A percentile compares a stretch with the other conserved stretches of the same genome.
Evolutionary conservation across 2,888 invertebrate species (phyloP).

Genomic region (Tortricodes alternella): DNA sequence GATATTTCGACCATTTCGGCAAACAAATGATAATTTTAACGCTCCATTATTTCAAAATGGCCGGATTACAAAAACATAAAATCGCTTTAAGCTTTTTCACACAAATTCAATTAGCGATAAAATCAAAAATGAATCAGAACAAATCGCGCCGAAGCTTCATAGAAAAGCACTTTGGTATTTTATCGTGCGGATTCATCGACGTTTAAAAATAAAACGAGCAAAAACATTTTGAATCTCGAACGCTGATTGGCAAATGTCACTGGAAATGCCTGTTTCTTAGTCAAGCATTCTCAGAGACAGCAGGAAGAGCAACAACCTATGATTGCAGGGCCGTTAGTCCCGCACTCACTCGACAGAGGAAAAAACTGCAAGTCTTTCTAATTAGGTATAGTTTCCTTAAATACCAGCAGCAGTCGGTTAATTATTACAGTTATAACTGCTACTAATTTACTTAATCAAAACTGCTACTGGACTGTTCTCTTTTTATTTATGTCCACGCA

Average conservation of each 20-base stretch:
- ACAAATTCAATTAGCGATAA: neutral
- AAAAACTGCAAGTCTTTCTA: slow-evolving; percentile 45
- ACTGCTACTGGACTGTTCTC: no score
- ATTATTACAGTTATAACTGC: neutral
- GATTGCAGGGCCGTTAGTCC: slow-evolving; percentile 81
- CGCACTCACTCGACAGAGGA: slow-evolving; percentile 62
- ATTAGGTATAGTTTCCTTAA: slow-evolving; percentile 21
- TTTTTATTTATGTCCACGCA: slow-evolving; percentile 20
- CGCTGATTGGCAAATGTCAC: slow-evolving; percentile 30
- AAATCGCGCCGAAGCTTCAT: neutral
- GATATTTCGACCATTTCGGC: slow-evolving; percentile 11
- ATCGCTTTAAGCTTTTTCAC: neutral
- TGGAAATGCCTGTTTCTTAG: slow-evolving; percentile 52
- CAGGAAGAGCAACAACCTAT: slow-evolving; percentile 82
- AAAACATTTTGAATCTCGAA: slow-evolving; percentile 12
- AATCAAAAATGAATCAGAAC: neutral
- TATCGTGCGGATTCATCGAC: slow-evolving; percentile 5
- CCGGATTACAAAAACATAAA: neutral
- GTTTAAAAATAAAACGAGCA: slow-evolving; percentile 19
- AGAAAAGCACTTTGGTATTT: slow-evolving; percentile 4
- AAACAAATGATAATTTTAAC: slow-evolving; percentile 14
- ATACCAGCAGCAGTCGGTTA: slow-evolving; percentile 17
- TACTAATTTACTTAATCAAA: no score
- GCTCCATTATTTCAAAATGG: neutral
- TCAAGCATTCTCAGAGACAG: slow-evolving; percentile 53